Evolutionary conservation across 2,797 vertebrate genomes (phyloP).

Genomic region (Ctenochaetus hawaiiensis): DNA sequence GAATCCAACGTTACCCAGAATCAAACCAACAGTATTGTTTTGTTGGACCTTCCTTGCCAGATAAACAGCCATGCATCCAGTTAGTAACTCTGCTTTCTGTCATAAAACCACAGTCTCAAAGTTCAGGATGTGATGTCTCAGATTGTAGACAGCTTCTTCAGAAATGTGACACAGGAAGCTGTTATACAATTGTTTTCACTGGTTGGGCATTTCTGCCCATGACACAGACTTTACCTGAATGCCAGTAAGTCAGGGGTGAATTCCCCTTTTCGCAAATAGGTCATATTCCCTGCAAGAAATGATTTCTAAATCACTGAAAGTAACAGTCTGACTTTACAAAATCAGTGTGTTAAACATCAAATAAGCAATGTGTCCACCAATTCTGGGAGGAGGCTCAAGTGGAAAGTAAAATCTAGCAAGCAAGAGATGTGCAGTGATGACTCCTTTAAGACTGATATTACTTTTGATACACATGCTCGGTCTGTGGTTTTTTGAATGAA

Average conservation of each 20-base stretch:
- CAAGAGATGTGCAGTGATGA: slow-evolving; percentile 3
- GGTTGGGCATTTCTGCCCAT: neutral
- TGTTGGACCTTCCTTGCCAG: neutral
- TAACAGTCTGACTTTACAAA: neutral
- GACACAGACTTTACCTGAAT: neutral
- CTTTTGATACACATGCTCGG: slow-evolving; percentile 18
- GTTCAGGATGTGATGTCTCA: neutral
- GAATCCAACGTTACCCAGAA: slow-evolving; percentile 12
- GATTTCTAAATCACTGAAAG: neutral
- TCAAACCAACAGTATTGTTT: slow-evolving; percentile 3
- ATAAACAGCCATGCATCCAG: neutral
- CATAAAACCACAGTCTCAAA: neutral
- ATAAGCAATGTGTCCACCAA: neutral
- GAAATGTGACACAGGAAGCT: neutral
- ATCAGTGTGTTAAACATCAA: neutral
- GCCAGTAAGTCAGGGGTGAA: neutral
- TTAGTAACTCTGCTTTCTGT: neutral
- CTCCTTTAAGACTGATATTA: slow-evolving; percentile 11
- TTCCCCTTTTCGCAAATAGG: neutral
- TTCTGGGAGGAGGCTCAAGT: neutral
- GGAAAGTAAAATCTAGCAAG: neutral
- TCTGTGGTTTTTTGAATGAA: slow-evolving; percentile 7
- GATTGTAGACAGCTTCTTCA: neutral
- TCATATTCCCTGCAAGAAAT: slow-evolving; percentile 5
- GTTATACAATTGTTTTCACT: neutral